Evolutionary conservation across 2,113 vertebrate genomes (phyloP), one percentile per base, ranked within the genome.

Genomic region (Riparia riparia): DNA sequence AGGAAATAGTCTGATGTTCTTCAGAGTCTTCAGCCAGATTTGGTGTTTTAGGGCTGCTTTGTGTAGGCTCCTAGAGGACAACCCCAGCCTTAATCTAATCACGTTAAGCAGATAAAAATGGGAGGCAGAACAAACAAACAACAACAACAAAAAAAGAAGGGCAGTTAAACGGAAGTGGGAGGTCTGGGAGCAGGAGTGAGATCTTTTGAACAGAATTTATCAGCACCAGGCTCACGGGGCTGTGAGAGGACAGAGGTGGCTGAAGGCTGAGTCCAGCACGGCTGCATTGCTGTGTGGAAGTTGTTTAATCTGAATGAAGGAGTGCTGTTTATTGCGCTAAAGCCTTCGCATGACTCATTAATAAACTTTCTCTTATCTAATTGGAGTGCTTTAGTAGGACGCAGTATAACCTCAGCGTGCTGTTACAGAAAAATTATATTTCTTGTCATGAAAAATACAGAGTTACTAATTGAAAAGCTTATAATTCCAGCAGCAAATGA

Each of bases 401-500:
- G 51, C 70, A 65, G 82, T 57, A 44, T 93, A 95, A 87, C 96
- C 56, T 96, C 93, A 82, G 79, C 1, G 3, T 39, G 81, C 83
- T 82, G 25, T 84, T 93, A 93, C 86, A 93, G 94, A 96, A 96
- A 96, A 97, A 92, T 63, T 41, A 89, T 81, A 87, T 97, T 92
- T 95, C 82, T 71, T 92, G 50, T 95, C 22, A 31, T 94, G 90
- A 91, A 92, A 97, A 96, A 96, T 89, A 84, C 79, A 64, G 68
- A 94, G 78, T 89, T 95, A 86, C 65, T 94, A 79, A 77, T 82
- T 71, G 89, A 86, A 96, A 95, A 95, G 66, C 77, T 97, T 93
- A 92, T 88, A 94, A 95, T 95, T 97, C 95, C 84, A 96, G 80
- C 39, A 77, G 82, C 86, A 97, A 97, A 97, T 97, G 96, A 95